Evolutionary conservation across 1,140 invertebrate species (phyloP), one percentile per base, ranked within the genome.

Genomic region (Scaptomyza hsui): DNA sequence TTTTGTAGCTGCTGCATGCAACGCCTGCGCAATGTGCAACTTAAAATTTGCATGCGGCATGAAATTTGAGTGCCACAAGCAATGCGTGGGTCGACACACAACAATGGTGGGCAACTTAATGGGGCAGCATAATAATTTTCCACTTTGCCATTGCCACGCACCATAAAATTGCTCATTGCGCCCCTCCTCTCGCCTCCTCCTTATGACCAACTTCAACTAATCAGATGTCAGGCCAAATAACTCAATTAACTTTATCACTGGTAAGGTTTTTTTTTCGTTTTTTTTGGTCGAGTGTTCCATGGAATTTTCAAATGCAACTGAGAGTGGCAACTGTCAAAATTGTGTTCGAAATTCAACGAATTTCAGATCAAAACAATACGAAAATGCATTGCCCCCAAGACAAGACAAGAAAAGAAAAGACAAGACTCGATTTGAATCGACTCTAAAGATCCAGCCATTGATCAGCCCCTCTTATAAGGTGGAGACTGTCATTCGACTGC

Each of bases 311-410:
- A 86, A 81, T 67, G 61, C 72, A 75, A 75, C 68, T 62, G 69
- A 75, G 73, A 75, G 73, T 75, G 69, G 74, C 81, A 88, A 88
- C 82, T 86, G 82, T 88, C 82, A 86, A 86, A 88, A 82, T 88
- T 77, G 53, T 76, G 57, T 76, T 81, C 72, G 32, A 75, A 86
- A 89, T 86, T 88, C 82, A 88, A 86, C 75, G 82, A 86, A 86
- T 82, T 86, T 72, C 55, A 69, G 82, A 86, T 86, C 82, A 86
- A 88, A 86, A 86, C 82, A 86, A 86, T 86, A 88, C 68, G 74
- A 82, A 85, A 85, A 85, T 79, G 80, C 80, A 79, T 85, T 79
- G 83, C 75, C 75, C 67, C 39, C 26, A 29, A 72, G 62, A 60
- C 64, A 67, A 42, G 32, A 61, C 41, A 60, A 57, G 57, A 68